These are phyloP conservation scores for Triplophysa bombifrons DNA, from an alignment of 2,797 vertebrate species.

Conservation along the genomic window DNA sequence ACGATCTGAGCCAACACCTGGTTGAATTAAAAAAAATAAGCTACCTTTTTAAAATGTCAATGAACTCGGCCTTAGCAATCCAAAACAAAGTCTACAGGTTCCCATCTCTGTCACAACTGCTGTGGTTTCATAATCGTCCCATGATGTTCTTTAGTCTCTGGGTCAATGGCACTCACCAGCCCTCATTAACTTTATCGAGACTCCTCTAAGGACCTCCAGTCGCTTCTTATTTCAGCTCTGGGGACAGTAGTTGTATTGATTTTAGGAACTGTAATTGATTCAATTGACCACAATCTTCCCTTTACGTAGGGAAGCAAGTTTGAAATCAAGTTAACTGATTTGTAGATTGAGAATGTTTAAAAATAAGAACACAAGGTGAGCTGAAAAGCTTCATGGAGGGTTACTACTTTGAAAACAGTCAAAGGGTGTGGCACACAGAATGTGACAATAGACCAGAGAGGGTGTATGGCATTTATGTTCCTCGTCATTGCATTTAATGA, in stretches of 20 bases:
- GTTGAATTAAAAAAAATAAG: not conserved
- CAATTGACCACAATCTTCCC: not conserved
- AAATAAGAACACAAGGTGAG: not conserved
- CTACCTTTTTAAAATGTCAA: not conserved
- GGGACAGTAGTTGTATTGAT: slow-evolving; percentile 21
- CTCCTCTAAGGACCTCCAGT: not conserved
- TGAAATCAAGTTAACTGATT: not conserved
- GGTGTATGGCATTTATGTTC: too few species aligned
- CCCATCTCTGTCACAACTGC: not conserved
- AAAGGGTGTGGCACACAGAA: too few species aligned
- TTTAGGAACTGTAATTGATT: slow-evolving; percentile 3
- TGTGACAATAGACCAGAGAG: too few species aligned
- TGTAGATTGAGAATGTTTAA: not conserved
- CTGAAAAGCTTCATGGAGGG: not conserved
- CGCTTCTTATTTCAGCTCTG: not conserved
- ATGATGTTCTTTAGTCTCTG: not conserved
- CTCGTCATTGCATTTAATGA: too few species aligned
- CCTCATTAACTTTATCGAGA: not conserved
- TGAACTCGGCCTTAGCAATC: not conserved
- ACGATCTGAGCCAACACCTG: not conserved
- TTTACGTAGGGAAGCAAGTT: not conserved
- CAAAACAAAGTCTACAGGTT: not conserved
- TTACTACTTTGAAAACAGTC: too few species aligned
- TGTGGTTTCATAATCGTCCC: slow-evolving; percentile 1
- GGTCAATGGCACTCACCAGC: not conserved